These are phyloP conservation scores for Trissoscelio sp. DNA, from an alignment of 2,888 invertebrate species.

Conservation along the genomic window DNA sequence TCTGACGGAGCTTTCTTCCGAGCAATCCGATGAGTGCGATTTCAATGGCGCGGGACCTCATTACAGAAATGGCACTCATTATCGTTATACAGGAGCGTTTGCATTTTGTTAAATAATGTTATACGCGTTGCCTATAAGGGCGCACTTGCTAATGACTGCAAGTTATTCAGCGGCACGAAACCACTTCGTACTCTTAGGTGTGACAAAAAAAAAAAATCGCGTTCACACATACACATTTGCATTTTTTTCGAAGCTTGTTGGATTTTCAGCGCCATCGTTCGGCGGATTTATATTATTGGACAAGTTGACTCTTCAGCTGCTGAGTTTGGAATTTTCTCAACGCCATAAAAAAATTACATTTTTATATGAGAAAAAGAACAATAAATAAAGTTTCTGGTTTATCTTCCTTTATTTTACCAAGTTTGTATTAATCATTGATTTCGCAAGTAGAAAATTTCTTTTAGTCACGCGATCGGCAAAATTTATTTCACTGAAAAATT, in stretches of 20 bases:
- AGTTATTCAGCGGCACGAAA: slow-evolving; percentile 79
- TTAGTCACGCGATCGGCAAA: slow-evolving; percentile 16
- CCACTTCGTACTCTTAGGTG: slow-evolving; percentile 50
- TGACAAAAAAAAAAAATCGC: slow-evolving; percentile 42
- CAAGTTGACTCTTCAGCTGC: background rate
- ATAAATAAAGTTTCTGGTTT: background rate
- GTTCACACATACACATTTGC: slow-evolving; percentile 10
- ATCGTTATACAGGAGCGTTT: slow-evolving; percentile 77
- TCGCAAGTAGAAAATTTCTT: background rate
- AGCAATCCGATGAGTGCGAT: slow-evolving; percentile 61
- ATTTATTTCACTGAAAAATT: slow-evolving; percentile 25
- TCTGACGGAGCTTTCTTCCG: slow-evolving; percentile 51
- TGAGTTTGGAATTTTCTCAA: slow-evolving; percentile 10
- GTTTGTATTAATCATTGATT: slow-evolving; percentile 3
- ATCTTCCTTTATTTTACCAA: background rate
- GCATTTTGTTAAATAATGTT: slow-evolving; percentile 74
- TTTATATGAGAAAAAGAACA: background rate
- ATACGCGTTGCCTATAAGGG: slow-evolving; percentile 59
- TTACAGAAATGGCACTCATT: slow-evolving; percentile 82
- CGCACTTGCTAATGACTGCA: slow-evolving; percentile 69
- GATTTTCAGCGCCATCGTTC: no score
- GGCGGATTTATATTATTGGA: no score
- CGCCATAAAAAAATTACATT: background rate
- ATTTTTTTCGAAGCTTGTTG: no score
- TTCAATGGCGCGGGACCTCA: slow-evolving; percentile 78